Evolutionary conservation across 2,888 invertebrate genomes (phyloP).

Genomic region (Oxyscelio sp.): DNA sequence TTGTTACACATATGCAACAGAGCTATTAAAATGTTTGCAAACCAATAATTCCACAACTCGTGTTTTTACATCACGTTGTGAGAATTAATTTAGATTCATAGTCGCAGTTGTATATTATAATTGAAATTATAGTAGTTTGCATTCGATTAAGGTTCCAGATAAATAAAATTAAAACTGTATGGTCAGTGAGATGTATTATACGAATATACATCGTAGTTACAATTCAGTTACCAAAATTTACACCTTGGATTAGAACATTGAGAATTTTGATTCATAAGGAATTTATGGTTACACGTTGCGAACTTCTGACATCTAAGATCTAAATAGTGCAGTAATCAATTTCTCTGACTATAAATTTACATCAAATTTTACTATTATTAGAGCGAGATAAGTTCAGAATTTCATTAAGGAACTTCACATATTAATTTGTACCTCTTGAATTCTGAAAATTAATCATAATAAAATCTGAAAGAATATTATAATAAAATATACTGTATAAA

Average conservation of each 20-base stretch:
- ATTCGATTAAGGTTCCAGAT: constrained; percentile 16
- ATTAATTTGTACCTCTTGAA: not conserved
- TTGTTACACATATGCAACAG: too few relatives aligned
- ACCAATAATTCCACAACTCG: not conserved
- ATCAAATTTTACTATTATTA: constrained; percentile 25
- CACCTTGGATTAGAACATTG: constrained; percentile 34
- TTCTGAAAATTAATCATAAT: not conserved
- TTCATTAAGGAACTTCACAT: constrained; percentile 6
- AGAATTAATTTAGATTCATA: not conserved
- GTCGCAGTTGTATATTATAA: not conserved
- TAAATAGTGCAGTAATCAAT: constrained; percentile 15
- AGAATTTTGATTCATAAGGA: constrained; percentile 28
- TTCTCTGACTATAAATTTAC: constrained; percentile 20
- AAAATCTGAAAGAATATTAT: not conserved
- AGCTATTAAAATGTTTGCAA: too few relatives aligned
- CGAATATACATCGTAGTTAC: constrained; percentile 29
- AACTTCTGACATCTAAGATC: constrained; percentile 31
- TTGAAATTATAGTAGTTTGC: constrained; percentile 24
- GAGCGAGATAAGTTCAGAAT: constrained; percentile 12
- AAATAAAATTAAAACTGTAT: constrained; percentile 32
- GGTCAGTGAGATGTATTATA: constrained; percentile 36
- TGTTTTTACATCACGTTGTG: not conserved
- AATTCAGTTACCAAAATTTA: constrained; percentile 15
- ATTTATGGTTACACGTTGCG: constrained; percentile 28
- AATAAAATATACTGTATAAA: not conserved